A percentile compares a stretch with the other conserved stretches of the same genome.
Conservation (phyloP, 2,888 invertebrate genomes). For the Autographa pulchrina region DNA sequence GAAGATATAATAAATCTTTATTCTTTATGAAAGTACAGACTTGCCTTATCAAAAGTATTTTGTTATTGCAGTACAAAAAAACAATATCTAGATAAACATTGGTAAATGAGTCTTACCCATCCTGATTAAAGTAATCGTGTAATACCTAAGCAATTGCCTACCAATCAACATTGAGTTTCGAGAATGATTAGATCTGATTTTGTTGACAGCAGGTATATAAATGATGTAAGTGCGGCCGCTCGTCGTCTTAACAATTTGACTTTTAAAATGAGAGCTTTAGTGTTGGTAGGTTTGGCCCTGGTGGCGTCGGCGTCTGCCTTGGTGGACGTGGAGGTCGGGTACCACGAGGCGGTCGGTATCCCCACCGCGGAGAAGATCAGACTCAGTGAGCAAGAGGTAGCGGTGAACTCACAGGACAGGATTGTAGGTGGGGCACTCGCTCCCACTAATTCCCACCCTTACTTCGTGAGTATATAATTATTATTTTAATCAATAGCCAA, state of each 20-base stretch:
- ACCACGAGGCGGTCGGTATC: constrained; percentile 74
- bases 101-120: not conserved
- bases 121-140: constrained; percentile 37
- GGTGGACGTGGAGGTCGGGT: constrained; percentile 59
- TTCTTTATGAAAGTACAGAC: too few relatives aligned
- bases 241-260: constrained; percentile 8
- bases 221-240: not conserved
- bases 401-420: constrained; percentile 37
- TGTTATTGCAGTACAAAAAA: not conserved
- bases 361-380: constrained; percentile 72
- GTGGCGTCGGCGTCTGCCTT: constrained; percentile 57
- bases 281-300: constrained; percentile 55
- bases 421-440: constrained; percentile 74
- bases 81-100: constrained; percentile 7
- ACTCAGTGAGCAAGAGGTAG: constrained; percentile 61
- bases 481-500: not conserved
- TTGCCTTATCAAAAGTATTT: not conserved
- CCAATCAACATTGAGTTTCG: constrained; percentile 15
- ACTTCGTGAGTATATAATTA: constrained; percentile 62
- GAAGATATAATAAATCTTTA: too few relatives aligned
- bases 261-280: constrained; percentile 60
- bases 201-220: constrained; percentile 34
- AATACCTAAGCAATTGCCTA: constrained; percentile 6
- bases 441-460: constrained; percentile 67
- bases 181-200: constrained; percentile 42